These are phyloP conservation scores for Clarias magur DNA, from an alignment of 2,113 vertebrate genomes.

Conservation along the genomic window DNA sequence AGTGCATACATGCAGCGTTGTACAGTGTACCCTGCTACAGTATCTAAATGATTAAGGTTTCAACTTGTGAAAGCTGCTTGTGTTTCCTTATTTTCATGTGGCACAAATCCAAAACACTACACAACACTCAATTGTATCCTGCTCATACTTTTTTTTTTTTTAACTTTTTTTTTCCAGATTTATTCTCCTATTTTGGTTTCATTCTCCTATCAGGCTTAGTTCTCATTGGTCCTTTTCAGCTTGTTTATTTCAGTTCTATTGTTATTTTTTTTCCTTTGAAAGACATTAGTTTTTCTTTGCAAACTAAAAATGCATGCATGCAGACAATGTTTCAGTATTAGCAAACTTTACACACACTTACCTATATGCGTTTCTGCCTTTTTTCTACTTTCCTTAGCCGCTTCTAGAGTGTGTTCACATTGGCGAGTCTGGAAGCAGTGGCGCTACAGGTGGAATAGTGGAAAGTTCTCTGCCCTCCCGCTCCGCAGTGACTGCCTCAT, in stretches of 20 bases:
- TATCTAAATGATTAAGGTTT: background rate
- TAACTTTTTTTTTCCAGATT: background rate
- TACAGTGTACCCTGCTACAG: background rate
- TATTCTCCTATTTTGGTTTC: background rate
- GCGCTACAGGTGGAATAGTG: conserved; percentile 12
- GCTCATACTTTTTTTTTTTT: background rate
- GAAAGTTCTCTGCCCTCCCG: conserved; percentile 15
- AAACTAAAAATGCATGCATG: background rate
- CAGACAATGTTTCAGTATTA: background rate
- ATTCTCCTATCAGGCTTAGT: background rate
- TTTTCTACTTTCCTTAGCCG: conserved; percentile 20
- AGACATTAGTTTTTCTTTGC: background rate
- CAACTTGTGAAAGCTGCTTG: background rate
- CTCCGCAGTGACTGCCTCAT: conserved; percentile 41
- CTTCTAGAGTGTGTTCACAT: conserved; percentile 19
- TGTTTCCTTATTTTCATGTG: background rate
- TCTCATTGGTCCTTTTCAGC: background rate
- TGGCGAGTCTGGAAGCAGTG: conserved; percentile 10
- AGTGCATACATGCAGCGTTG: background rate
- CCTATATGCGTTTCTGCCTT: conserved; percentile 9
- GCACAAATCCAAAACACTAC: background rate
- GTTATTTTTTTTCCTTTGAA: conserved; percentile 15
- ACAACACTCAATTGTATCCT: background rate
- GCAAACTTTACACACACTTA: background rate
- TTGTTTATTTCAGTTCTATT: background rate